Evolutionary conservation across 23 tunicate genomes (phyloP), one percentile per base, ranked within the genome.

Genomic region (Diplosoma virens): DNA sequence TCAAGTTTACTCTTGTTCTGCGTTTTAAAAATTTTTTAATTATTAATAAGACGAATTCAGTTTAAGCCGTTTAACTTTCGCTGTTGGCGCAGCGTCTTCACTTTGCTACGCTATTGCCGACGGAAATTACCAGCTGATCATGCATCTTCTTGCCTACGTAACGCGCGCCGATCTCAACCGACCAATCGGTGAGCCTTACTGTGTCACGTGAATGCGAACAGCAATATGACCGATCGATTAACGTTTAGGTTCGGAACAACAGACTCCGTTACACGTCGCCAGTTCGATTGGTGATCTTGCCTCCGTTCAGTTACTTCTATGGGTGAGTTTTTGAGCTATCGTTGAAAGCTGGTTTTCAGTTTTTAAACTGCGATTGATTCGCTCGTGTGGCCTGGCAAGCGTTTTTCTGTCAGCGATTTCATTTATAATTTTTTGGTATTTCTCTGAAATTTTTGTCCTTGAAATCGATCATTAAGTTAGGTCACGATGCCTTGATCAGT

Each of bases 241-340:
- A 41, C 33, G 23, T 22, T 18, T 60, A 66, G 86, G 84, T 24
- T 31, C 80, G 17, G 93, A 82, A 17, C 77, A 48, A 3, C 86
- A 84, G 23, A 82, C 94, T 2, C 75, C 94, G 26, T 33, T 93
- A 7, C 98, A 93, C 47, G 76, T 93, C 24, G 98, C 98, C 28
- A 81, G 90, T 32, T 82, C 77, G 4, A 71, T 73, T 55, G 98
- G 93, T 3, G 85, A 93, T 74, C 60, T 93, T 18, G 90, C 84
- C 7, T 66, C 81, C 34, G 75, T 80, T 16, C 98, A 93, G 47
- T 64, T 90, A 21, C 63, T 90, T 21, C 48, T 90, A 11, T 90
- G 97, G 97, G 97, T 90, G 56, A 78, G 96, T 81, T 16, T 28
- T 26, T 7, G 14, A 7, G 11, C 9, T 7, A 41, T 41, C 14